Percentiles rank a stretch among this genome's conserved stretches.
phyloP scores from a whole-genome alignment of 2,888 invertebrate species.

The Polydrusus pterygomalis region DNA sequence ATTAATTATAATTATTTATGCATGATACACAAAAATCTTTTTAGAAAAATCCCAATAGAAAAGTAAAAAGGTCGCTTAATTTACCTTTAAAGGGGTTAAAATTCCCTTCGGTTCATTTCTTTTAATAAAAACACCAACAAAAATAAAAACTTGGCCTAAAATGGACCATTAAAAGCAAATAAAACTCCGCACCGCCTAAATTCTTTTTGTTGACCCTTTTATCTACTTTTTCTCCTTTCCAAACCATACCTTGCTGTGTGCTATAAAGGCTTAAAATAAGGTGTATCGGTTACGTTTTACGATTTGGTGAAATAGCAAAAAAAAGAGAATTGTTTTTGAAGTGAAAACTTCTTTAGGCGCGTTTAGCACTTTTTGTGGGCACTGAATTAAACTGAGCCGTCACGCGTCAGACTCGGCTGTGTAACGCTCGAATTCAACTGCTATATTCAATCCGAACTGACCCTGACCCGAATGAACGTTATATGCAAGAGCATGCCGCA shows the following conservation, averaged over 20 bases:
- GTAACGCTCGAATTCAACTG: no score
- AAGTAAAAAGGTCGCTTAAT: not conserved
- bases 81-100: conserved; percentile 1
- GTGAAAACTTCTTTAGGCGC: no score
- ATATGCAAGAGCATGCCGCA: no score
- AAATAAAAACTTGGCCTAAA: conserved; percentile 21
- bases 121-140: conserved; percentile 12
- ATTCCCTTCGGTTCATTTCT: conserved; percentile 13
- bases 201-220: conserved; percentile 27
- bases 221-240: conserved; percentile 16
- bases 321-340: no score
- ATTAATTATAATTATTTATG: not conserved
- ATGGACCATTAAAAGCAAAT: conserved; percentile 25
- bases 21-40: not conserved
- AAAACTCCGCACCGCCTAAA: conserved; percentile 8
- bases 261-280: conserved; percentile 12
- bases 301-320: not conserved
- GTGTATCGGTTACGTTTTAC: not conserved
- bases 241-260: not conserved
- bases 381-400: no score
- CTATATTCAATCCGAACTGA: no score
- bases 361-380: no score
- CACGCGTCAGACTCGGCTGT: no score
- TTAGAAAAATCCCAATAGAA: not conserved
- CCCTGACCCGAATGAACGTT: no score